phyloP scores from a whole-genome alignment of 2,797 vertebrate species.

The Sebastolobus altivelis region DNA sequence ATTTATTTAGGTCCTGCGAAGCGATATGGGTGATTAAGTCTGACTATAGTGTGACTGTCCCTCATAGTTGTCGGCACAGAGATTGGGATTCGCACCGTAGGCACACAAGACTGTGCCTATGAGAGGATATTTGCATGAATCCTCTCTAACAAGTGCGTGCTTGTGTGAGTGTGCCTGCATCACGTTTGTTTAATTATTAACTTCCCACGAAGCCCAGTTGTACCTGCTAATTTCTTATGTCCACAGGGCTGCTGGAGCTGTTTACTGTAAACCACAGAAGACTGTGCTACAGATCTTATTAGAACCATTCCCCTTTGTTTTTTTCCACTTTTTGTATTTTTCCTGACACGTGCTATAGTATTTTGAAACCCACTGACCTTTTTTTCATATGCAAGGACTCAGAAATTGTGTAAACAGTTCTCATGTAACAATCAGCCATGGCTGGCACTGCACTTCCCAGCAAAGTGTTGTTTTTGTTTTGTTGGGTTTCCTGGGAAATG shows the following conservation, averaged over 20 bases:
- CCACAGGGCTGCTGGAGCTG: background rate
- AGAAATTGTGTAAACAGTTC: slow-evolving; percentile 65
- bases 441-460: slow-evolving; percentile 64
- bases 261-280: slow-evolving; percentile 1
- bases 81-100: background rate
- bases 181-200: slow-evolving; percentile 37
- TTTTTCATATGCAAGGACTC: slow-evolving; percentile 15
- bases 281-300: background rate
- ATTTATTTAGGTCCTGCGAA: background rate
- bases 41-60: background rate
- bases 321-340: slow-evolving; percentile 11
- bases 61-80: background rate
- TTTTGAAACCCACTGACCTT: slow-evolving; percentile 30
- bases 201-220: slow-evolving; percentile 13
- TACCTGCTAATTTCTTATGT: slow-evolving; percentile 9
- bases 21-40: background rate
- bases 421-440: slow-evolving; percentile 50
- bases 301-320: background rate
- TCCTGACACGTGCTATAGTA: slow-evolving; percentile 11
- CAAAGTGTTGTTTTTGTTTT: slow-evolving; percentile 68
- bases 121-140: background rate
- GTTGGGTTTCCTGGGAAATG: slow-evolving; percentile 75
- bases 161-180: slow-evolving; percentile 6
- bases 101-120: background rate
- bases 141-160: slow-evolving; percentile 1